Percentiles rank a stretch among this genome's conserved stretches.
Conservation (phyloP, 2,113 vertebrate genomes). For the Toxotes chatareus region DNA sequence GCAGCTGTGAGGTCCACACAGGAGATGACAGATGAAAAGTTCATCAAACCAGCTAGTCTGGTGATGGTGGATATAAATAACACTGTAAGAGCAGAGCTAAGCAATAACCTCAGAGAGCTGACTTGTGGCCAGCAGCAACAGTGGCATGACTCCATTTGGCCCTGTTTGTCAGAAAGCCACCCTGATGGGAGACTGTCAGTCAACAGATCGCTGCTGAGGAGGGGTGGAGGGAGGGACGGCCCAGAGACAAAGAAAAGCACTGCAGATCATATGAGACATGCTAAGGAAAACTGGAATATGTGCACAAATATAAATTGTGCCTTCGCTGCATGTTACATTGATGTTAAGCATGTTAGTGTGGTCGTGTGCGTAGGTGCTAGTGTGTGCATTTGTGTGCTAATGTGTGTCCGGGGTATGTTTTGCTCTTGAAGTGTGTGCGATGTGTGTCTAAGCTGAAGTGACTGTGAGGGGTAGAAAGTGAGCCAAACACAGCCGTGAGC, state of each 20-base stretch:
- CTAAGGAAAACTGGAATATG: not conserved
- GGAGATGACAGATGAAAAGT: constrained; percentile 62
- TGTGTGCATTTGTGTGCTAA: not conserved
- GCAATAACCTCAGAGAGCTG: constrained; percentile 65
- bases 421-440: not conserved
- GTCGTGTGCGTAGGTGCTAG: not conserved
- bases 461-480: constrained; percentile 23
- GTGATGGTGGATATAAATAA: constrained; percentile 69
- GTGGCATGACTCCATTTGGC: constrained; percentile 77
- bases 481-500: constrained; percentile 52
- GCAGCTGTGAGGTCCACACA: not conserved
- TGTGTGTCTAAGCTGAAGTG: constrained; percentile 46
- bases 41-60: constrained; percentile 60
- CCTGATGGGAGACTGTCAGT: constrained; percentile 70
- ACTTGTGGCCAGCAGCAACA: constrained; percentile 62
- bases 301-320: not conserved
- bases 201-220: constrained; percentile 20
- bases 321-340: constrained; percentile 5
- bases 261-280: not conserved
- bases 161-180: constrained; percentile 73
- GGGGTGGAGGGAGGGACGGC: not conserved
- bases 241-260: not conserved
- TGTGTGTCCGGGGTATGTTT: constrained; percentile 3
- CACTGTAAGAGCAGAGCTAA: constrained; percentile 54
- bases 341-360: not conserved